These are phyloP conservation scores for Lytechinus variegatus DNA, from an alignment of 35 echinoderm and acorn worm species.

Conservation along the genomic window DNA sequence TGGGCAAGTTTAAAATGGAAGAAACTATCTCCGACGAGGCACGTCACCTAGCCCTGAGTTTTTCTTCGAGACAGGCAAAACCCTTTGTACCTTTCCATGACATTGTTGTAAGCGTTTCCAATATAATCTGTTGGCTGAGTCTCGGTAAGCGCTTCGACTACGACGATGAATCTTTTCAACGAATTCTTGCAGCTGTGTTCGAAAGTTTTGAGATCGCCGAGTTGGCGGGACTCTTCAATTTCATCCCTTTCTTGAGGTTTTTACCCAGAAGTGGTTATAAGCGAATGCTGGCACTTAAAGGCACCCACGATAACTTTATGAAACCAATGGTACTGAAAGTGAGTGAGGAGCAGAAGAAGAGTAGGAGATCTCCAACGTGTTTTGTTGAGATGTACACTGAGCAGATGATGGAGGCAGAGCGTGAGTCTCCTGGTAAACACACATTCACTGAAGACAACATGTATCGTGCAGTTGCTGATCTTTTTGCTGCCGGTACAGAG, in stretches of 20 bases:
- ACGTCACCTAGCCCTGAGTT: constrained; percentile 4
- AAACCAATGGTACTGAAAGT: neutral
- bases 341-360: neutral
- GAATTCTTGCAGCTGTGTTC: neutral
- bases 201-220: constrained; percentile 26
- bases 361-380: neutral
- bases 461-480: constrained; percentile 42
- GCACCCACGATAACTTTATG: neutral
- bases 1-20: no score
- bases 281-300: neutral
- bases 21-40: constrained; percentile 38
- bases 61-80: constrained; percentile 24
- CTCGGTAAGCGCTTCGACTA: constrained; percentile 81
- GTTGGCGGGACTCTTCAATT: neutral
- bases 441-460: constrained; percentile 46
- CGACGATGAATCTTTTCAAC: constrained; percentile 41
- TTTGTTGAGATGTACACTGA: neutral
- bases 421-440: constrained; percentile 1
- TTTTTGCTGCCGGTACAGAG: constrained; percentile 76
- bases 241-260: constrained; percentile 52
- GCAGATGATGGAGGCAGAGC: neutral
- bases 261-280: neutral
- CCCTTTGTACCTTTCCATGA: constrained; percentile 54
- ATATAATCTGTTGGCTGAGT: constrained; percentile 57
- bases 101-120: constrained; percentile 55